Base-by-base conservation (phyloP, 2,113 vertebrate species). In the Myiopsitta monachus region DNA sequence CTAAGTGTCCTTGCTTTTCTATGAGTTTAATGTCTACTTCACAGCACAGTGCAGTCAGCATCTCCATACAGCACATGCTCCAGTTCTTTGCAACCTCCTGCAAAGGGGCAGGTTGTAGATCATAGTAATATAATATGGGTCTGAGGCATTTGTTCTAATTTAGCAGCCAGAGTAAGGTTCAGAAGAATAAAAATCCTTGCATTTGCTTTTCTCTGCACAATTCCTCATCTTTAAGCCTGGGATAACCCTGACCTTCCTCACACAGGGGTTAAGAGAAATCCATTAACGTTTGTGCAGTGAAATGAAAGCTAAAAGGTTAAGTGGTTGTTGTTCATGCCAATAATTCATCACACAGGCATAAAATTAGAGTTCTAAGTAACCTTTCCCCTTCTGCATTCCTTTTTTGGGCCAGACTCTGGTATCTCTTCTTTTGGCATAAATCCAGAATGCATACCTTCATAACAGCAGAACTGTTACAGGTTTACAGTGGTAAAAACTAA, bases 231-330 rank as follows among this genome's bases (percentile, higher is more conserved):
- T 88, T 88, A 83, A 92, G 88, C 72, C 16, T 18, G 47, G 88
- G 39, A 86, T 87, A 76, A 64, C 2, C 3, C 28, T 92, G 94
- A 95, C 83, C 76, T 94, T 87, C 73, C 76, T 90, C 80, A 84
- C 57, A 52, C 2, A 47, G 31, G 49, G 64, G 76, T 87, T 93
- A 92, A 79, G 57, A 92, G 77, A 94, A 95, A 95, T 85, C 94
- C 86, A 93, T 94, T 93, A 96, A 88, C 31, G 36, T 75, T 93
- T 93, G 86, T 82, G 80, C 90, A 76, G 44, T 84, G 83, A 96
- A 88, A 96, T 90, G 87, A 92, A 83, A 95, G 43, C 46, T 94
- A 24, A 80, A 87, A 96, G 80, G 92, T 93, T 95, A 96, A 96
- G 73, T 82, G 83, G 55, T 87, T 96, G 80, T 57, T 84, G 62